Base-by-base conservation (phyloP, 2,888 invertebrate genomes). In the Aphodius sticticus region DNA sequence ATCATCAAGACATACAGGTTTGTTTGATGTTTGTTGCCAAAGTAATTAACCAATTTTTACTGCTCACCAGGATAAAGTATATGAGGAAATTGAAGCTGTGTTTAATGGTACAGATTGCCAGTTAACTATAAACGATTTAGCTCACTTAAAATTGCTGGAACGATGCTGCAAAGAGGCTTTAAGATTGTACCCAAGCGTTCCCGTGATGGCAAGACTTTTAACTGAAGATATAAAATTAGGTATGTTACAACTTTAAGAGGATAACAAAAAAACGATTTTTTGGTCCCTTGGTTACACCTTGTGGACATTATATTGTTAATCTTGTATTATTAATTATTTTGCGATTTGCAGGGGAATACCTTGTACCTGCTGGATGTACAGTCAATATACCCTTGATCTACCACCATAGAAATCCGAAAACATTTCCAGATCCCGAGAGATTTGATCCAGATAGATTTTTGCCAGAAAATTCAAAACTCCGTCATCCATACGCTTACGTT, bases 361-460 rank as follows among this genome's bases (percentile, higher is more conserved):
- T 80, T 9, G 69, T 83, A n/a, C 83, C 83, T 12, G 82, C 81
- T 76, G 80, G 80, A 6, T 82, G 82, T 74, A 80, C 82, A 26
- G 78, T 82, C 7, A 80, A 79, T 9, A 77, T 83, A 38, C 77
- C 81, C 3, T 77, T 82, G 12, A 77, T 79, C 76, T 16, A 92
- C 84, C 89, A 94, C 72, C 94, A 94, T 85, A 92, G 94, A 78
- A 91, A 92, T 80, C 88, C 92, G 0, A 89, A 92, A 82, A 91
- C 93, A 86, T 94, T 92, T 86, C 90, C 92, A 77, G 91, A 94
- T 80, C 94, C 95, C 0, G 90, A 93, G 3, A 91, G 90, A 72
- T 94, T 94, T 88, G 90, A 95, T 86, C 94, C 94, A 0, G 82
- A 94, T 85, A 94, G 94, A 86, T 94, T 94, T 90, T 87, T 94